Evolutionary conservation across 1,140 invertebrate species (phyloP).

Genomic region (Danaus melanippus): DNA sequence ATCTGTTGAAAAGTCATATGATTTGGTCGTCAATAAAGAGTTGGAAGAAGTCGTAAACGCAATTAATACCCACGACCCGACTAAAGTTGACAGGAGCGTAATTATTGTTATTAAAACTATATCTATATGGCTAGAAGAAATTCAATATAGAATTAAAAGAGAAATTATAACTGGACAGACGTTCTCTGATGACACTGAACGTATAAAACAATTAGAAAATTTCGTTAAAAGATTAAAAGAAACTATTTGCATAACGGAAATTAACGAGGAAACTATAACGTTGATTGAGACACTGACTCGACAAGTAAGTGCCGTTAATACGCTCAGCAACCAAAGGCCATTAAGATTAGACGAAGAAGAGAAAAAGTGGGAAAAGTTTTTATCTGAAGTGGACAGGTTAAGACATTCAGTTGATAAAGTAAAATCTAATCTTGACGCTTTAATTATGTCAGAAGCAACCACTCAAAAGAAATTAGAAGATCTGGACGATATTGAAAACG

Average conservation of each 20-base stretch:
- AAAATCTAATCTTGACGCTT: constrained; percentile 70
- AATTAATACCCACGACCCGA: constrained; percentile 75
- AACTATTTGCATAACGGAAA: constrained; percentile 52
- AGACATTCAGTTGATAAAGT: constrained; percentile 70
- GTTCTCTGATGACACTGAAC: constrained; percentile 38
- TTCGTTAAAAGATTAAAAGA: constrained; percentile 53
- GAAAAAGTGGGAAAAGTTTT: constrained; percentile 80
- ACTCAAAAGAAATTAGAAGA: constrained; percentile 76
- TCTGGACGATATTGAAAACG: constrained; percentile 77
- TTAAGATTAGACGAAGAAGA: constrained; percentile 74
- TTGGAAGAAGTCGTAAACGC: constrained; percentile 76
- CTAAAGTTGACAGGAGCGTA: constrained; percentile 77
- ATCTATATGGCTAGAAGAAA: constrained; percentile 85
- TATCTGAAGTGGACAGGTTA: constrained; percentile 73
- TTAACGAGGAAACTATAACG: constrained; percentile 60
- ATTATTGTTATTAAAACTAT: constrained; percentile 84
- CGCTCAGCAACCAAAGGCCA: constrained; percentile 75
- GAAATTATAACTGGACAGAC: constrained; percentile 40
- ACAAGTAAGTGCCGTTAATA: constrained; percentile 73
- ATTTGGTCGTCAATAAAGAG: constrained; percentile 71
- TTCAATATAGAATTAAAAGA: constrained; percentile 82
- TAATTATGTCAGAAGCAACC: constrained; percentile 75
- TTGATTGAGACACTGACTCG: constrained; percentile 59
- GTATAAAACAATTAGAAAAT: constrained; percentile 41
- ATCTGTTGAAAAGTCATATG: constrained; percentile 61